A percentile compares a stretch with the other conserved stretches of the same genome.
These are phyloP conservation scores for Lepidocyrtinus sp. DNA, from an alignment of 2,888 invertebrate species.

Conservation along the genomic window DNA sequence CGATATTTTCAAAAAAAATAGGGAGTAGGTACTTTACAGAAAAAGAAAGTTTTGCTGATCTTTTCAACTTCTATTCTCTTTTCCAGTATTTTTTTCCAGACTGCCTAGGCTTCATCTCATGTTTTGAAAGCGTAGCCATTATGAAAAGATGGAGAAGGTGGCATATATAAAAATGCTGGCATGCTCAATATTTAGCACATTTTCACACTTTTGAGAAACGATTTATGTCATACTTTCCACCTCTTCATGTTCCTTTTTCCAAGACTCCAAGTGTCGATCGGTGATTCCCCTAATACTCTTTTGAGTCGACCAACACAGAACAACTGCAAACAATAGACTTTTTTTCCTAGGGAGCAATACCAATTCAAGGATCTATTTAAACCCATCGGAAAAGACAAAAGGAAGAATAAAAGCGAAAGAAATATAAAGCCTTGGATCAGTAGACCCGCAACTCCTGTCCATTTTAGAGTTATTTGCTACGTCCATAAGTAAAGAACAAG, in stretches of 20 bases:
- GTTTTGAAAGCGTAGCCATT: conserved; percentile 28
- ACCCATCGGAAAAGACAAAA: conserved; percentile 30
- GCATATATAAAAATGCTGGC: conserved; percentile 43
- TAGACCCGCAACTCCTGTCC: conserved; percentile 37
- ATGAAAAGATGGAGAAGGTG: conserved; percentile 37
- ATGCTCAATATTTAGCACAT: conserved; percentile 63
- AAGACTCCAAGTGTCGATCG: conserved; percentile 21
- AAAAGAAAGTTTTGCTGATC: conserved; percentile 52
- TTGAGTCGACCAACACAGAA: conserved; percentile 18
- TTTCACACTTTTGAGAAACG: conserved; percentile 62
- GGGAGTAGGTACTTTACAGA: conserved; percentile 1
- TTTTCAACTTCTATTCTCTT: conserved; percentile 31
- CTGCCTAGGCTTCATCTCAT: conserved; percentile 25
- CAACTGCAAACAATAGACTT: conserved; percentile 37
- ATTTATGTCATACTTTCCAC: conserved; percentile 63
- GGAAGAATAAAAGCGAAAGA: conserved; percentile 12
- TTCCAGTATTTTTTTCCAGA: too few species aligned
- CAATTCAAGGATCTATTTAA: conserved; percentile 44
- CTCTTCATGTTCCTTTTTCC: conserved; percentile 29
- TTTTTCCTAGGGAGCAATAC: conserved; percentile 31
- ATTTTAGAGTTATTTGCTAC: conserved; percentile 27
- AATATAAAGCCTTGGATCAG: conserved; percentile 14
- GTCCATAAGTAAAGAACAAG: conserved; percentile 18
- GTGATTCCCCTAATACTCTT: conserved; percentile 19
- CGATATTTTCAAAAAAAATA: background rate